Base-by-base conservation (phyloP, 2,888 invertebrate species). In the Chironomus riparius region DNA sequence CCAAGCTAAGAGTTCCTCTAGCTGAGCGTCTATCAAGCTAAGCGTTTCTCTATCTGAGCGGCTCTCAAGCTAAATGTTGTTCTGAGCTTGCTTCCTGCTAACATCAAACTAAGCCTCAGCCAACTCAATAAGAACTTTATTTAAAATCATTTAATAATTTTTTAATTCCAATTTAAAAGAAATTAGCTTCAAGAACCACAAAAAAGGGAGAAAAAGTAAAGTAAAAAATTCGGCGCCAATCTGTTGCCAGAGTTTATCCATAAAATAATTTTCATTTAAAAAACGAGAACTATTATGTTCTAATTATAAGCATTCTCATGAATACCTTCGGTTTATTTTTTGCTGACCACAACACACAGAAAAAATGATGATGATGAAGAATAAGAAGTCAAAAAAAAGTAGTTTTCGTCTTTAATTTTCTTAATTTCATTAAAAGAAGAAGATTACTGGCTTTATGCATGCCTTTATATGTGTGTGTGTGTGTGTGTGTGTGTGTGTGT, bases 391-490 rank as follows among this genome's bases (percentile, higher is more conserved):
- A 18, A 15, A 18, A n/a, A n/a, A 56, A 18, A 18, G 56, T 56
- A 65, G 24, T 24, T 65, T 65, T 13, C 18, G n/a, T 56, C 56
- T 70, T 70, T 50, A 70, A 50, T 70, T 61, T 72, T 24, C 61
- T 72, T 72, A 72, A 72, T 72, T 72, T 72, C 72, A 72, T 72
- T 72, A 72, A 72, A 62, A 62, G 21, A 72, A 50, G 48, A 21
- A 50, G 38, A 38, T 38, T 38, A 38, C 38, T 38, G 38, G 10
- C 38, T 38, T 1, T 10, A 38, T 38, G 1, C 38, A 38, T 38
- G 38, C 10, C 15, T 56, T 4, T 56, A n/a, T 15, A 6, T 50
- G 15, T n/a, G 50, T n/a, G 50, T 50, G 4, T 15, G 15, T 56
- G 56, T 15, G 56, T 15, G 56, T 56, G 7, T 56, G 15, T 50